phyloP scores from a whole-genome alignment of 2,888 invertebrate genomes.

The Drosophila yooni region DNA sequence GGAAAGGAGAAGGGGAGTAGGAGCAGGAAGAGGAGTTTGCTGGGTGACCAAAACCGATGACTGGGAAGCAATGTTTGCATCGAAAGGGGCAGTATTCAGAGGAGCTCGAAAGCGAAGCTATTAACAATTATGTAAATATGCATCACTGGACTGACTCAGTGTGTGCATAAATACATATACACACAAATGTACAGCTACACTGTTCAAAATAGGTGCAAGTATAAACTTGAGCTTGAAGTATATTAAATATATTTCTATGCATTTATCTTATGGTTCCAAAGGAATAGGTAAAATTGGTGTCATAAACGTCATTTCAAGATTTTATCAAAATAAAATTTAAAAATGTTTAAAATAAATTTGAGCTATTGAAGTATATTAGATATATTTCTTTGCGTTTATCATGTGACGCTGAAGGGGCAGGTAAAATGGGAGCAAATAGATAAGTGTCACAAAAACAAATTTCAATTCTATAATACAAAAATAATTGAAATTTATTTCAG shows the following conservation, averaged over 20 bases:
- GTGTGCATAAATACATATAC: not conserved
- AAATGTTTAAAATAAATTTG: not conserved
- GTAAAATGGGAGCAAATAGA: not conserved
- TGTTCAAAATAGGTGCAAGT: not conserved
- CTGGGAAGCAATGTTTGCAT: constrained; percentile 57
- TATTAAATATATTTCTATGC: not conserved
- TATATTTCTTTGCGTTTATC: not conserved
- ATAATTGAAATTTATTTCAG: not conserved
- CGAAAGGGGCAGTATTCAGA: constrained; percentile 38
- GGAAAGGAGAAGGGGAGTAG: not conserved
- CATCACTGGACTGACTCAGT: constrained; percentile 16
- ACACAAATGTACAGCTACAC: not conserved
- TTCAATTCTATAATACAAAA: not conserved
- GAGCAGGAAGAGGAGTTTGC: not conserved
- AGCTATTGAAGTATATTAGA: not conserved
- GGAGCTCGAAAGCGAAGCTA: constrained; percentile 61
- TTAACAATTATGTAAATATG: constrained; percentile 76
- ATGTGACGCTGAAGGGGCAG: not conserved
- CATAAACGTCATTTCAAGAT: not conserved
- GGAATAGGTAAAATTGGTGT: not conserved
- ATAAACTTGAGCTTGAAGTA: accelerated
- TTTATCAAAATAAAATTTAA: not conserved
- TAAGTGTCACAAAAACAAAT: not conserved
- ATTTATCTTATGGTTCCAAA: not conserved
- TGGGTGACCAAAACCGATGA: constrained; percentile 18